These are phyloP conservation scores for Porites lutea DNA, from an alignment of 64 coral and sea anemone genomes.

Conservation along the genomic window DNA sequence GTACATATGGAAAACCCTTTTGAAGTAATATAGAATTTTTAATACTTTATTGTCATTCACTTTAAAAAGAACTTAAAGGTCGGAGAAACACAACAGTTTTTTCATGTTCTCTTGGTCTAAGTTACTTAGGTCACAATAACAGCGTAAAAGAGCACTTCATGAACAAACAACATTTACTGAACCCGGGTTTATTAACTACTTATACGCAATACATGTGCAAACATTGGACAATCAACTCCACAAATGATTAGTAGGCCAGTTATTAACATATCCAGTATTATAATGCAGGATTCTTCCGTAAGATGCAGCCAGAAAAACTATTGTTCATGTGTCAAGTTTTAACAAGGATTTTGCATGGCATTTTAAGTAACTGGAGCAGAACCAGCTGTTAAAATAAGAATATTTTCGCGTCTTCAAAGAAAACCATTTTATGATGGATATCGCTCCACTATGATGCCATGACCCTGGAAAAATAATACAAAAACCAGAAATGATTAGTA, in stretches of 20 bases:
- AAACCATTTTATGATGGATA: slow-evolving; percentile 58
- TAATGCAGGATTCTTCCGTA: neutral
- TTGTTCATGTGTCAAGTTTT: neutral
- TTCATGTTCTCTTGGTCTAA: no score
- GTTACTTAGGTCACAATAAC: no score
- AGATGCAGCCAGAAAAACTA: neutral
- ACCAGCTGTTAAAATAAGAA: neutral
- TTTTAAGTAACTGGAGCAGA: neutral
- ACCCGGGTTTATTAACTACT: slow-evolving; percentile 16
- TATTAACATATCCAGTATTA: neutral
- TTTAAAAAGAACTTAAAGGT: no score
- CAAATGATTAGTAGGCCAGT: neutral
- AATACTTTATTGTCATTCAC: no score
- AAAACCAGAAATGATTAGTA: neutral
- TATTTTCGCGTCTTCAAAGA: slow-evolving; percentile 6
- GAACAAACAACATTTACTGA: neutral
- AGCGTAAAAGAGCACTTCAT: neutral
- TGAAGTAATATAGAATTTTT: no score
- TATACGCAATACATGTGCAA: neutral
- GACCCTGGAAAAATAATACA: slow-evolving; percentile 33
- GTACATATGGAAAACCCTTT: no score
- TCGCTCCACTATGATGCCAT: slow-evolving; percentile 71
- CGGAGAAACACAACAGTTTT: no score
- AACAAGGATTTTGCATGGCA: neutral
- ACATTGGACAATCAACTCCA: neutral